Evolutionary conservation across 2,888 invertebrate genomes (phyloP), one percentile per base, ranked within the genome.

Genomic region (Eupithecia pulchellata): DNA sequence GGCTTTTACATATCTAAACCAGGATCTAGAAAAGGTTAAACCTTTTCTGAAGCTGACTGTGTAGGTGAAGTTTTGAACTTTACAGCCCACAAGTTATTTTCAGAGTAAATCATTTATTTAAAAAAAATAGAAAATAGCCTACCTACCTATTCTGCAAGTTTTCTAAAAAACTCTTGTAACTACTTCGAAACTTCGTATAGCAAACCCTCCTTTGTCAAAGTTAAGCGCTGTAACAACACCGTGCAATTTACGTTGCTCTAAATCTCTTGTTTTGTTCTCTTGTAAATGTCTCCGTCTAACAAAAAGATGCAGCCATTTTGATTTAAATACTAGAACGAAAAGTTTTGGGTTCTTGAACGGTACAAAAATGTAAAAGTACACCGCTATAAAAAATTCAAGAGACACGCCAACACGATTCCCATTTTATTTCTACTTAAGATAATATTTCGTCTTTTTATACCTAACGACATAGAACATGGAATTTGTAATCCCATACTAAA

Each of bases 181-280:
- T 63, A 72, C 62, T 66, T 63, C 69, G 64, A 66, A 64, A 65
- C 52, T 62, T 14, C 66, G 55, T 66, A 64, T 61, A 68, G 73
- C 66, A 71, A 74, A 74, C 65, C 68, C n/a, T n/a, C 58, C 71
- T 74, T 74, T 74, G 73, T 74, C 73, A 74, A 69, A 73, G 66
- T 66, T 61, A 36, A 69, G 68, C 63, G 64, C 29, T 68, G 62
- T 65, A 66, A 61, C 69, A 77, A 72, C 69, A 72, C 71, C 58
- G 71, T 77, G 76, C 74, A 77, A 76, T 77, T 75, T 74, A 70
- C 65, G 69, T 71, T 63, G 64, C 72, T 66, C 70, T 74, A 76
- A 75, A 76, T 76, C 71, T 71, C 68, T 70, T 75, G 75, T 77
- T 77, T 76, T 73, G 75, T 75, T 69, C 68, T 32, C n/a, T 63